phyloP scores from a whole-genome alignment of 2,888 invertebrate species.

The Andrena dorsata region DNA sequence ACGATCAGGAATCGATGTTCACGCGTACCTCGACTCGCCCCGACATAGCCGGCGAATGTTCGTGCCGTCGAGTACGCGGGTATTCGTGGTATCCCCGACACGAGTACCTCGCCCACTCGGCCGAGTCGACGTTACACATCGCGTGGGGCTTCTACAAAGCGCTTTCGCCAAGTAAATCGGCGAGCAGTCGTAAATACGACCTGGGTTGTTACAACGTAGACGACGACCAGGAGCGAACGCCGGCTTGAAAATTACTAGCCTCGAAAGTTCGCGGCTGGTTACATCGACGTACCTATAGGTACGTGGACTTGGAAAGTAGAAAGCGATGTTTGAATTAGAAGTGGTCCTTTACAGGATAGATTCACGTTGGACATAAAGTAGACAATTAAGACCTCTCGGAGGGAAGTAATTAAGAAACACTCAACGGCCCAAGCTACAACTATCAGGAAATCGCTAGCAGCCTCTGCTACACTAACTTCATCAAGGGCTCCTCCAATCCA shows the following conservation, averaged over 20 bases:
- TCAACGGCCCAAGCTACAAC: too few relatives aligned
- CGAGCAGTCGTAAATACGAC: slow-evolving; percentile 47
- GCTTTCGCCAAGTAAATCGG: slow-evolving; percentile 28
- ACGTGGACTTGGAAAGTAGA: too few relatives aligned
- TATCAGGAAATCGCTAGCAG: too few relatives aligned
- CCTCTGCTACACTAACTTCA: too few relatives aligned
- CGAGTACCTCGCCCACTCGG: slow-evolving; percentile 61
- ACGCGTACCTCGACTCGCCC: slow-evolving; percentile 65
- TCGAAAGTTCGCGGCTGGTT: neutral
- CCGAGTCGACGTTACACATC: slow-evolving; percentile 40
- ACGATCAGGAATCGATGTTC: slow-evolving; percentile 72
- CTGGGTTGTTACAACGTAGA: slow-evolving; percentile 24
- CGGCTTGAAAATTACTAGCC: neutral
- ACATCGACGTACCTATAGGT: neutral
- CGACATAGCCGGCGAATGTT: slow-evolving; percentile 54
- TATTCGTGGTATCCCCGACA: slow-evolving; percentile 64
- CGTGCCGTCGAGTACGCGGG: slow-evolving; percentile 60
- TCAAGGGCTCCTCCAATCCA: neutral
- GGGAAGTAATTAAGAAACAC: too few relatives aligned
- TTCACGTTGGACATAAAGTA: too few relatives aligned
- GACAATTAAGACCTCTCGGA: too few relatives aligned
- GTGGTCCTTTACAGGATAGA: too few relatives aligned
- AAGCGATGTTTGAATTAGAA: neutral
- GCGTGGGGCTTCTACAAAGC: slow-evolving; percentile 51
- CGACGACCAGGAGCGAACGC: slow-evolving; percentile 24